These are phyloP conservation scores for Mustela lutreola DNA, from an alignment of 2,113 vertebrate genomes.

Conservation along the genomic window DNA sequence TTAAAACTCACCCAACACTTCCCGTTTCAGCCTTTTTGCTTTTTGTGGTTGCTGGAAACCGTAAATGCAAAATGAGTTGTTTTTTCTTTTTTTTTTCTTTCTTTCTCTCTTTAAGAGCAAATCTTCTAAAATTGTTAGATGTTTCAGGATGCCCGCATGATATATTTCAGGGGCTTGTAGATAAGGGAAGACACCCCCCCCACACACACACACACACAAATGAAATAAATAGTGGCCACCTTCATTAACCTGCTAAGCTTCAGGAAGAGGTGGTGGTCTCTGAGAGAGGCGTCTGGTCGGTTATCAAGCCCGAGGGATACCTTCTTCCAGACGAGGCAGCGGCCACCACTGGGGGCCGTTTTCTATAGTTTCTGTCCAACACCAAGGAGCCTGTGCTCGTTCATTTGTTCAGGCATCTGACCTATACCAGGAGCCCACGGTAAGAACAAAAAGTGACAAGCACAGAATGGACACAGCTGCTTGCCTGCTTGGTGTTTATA, in stretches of 20 bases:
- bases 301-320: not conserved
- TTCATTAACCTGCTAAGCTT: slow-evolving; percentile 53
- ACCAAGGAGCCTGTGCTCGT: not conserved
- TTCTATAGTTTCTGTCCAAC: not conserved
- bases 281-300: not conserved
- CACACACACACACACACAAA: not conserved
- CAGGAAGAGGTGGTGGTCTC: not conserved
- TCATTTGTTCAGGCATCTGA: not conserved
- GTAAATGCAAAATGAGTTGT: not conserved
- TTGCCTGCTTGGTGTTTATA: not conserved
- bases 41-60: not conserved
- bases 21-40: not conserved
- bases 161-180: slow-evolving; percentile 49
- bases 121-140: not conserved
- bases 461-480: not conserved
- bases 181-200: slow-evolving; percentile 5
- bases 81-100: not conserved
- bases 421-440: not conserved
- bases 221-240: not conserved
- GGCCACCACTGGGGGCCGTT: fast-evolving
- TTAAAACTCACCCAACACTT: not conserved
- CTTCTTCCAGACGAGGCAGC: not conserved
- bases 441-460: not conserved
- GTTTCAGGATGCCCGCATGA: not conserved
- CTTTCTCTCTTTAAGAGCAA: not conserved